phyloP scores from a whole-genome alignment of 2,113 vertebrate genomes.

The Burhinus oedicnemus region DNA sequence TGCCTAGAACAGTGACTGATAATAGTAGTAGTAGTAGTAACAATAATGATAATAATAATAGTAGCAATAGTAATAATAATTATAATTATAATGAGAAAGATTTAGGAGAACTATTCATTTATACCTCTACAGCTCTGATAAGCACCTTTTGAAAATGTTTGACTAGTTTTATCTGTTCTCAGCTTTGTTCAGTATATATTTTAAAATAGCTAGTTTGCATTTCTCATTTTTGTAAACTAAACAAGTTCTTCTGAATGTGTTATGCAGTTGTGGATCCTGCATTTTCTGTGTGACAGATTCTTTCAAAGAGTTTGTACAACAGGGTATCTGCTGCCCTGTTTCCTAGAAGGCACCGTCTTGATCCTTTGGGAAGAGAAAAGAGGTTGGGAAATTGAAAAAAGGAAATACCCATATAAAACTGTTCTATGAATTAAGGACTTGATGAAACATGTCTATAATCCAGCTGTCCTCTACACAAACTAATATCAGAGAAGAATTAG shows the following conservation, averaged over 20 bases:
- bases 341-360: not conserved
- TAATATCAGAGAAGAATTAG: not conserved
- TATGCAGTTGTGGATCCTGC: not conserved
- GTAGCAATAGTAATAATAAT: not conserved
- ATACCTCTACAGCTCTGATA: not conserved
- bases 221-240: not conserved
- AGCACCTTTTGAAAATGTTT: not conserved
- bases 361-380: not conserved
- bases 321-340: not conserved
- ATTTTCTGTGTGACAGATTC: not conserved
- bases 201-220: not conserved
- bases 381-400: not conserved
- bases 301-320: not conserved
- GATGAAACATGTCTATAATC: not conserved
- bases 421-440: not conserved
- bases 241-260: not conserved
- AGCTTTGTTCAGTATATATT: not conserved
- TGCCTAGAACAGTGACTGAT: not conserved
- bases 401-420: not conserved
- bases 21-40: not conserved
- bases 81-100: not conserved
- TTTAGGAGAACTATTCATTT: not conserved
- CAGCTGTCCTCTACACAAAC: not conserved
- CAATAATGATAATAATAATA: not conserved
- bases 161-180: not conserved